Conservation (phyloP, 1,140 invertebrate genomes). For the Leucophenga varia region DNA sequence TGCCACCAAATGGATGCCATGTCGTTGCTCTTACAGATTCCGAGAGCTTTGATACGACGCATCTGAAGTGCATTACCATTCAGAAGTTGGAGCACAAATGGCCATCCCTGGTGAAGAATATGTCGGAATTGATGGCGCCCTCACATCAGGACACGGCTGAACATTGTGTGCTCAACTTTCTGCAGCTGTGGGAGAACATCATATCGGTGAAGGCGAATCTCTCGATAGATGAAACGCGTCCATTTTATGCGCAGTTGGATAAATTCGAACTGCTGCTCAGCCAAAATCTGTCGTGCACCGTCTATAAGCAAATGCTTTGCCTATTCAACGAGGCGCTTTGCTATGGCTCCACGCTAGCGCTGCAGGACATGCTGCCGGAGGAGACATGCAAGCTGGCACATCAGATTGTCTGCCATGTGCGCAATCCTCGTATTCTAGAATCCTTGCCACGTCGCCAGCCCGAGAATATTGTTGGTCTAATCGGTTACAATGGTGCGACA, state of each 20-base stretch:
- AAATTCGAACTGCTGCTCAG: constrained; percentile 74
- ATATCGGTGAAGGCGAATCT: constrained; percentile 89
- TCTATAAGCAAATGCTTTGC: constrained; percentile 81
- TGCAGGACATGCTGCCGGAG: constrained; percentile 82
- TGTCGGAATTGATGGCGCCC: constrained; percentile 62
- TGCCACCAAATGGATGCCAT: constrained; percentile 60
- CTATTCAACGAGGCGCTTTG: constrained; percentile 86
- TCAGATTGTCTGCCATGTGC: constrained; percentile 79
- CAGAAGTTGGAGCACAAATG: constrained; percentile 81
- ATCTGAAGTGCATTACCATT: constrained; percentile 81
- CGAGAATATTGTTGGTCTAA: constrained; percentile 60
- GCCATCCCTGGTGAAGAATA: constrained; percentile 71
- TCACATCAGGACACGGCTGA: constrained; percentile 63
- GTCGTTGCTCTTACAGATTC: constrained; percentile 72
- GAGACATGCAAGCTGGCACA: constrained; percentile 84
- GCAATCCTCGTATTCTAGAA: constrained; percentile 78
- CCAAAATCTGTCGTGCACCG: constrained; percentile 71
- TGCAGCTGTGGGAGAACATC: constrained; percentile 85
- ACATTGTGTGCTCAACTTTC: constrained; percentile 76
- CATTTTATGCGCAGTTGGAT: constrained; percentile 82
- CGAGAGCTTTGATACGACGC: constrained; percentile 77
- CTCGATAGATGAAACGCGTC: constrained; percentile 83
- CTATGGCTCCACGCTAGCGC: constrained; percentile 83
- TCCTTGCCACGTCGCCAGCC: constrained; percentile 57
- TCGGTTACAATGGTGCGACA: constrained; percentile 59